Percentiles rank a stretch among this genome's conserved stretches.
These are phyloP conservation scores for Lasioglossum leucozonium DNA, from an alignment of 2,888 invertebrate genomes.

Conservation along the genomic window DNA sequence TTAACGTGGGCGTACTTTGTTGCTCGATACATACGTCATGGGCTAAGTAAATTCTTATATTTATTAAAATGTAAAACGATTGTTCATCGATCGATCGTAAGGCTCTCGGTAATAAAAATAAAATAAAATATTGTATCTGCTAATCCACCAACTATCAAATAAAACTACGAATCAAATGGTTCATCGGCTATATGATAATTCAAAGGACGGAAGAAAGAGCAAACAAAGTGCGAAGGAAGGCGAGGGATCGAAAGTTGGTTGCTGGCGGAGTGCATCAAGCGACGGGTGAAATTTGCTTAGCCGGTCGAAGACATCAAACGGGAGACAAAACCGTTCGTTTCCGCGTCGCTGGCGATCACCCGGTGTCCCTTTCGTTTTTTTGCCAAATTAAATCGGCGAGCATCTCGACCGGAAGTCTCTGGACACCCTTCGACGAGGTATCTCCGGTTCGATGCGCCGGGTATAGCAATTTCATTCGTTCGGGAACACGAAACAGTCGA, in stretches of 20 bases:
- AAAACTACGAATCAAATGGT: not conserved
- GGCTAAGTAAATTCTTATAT: not conserved
- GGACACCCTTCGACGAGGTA: conserved; percentile 42
- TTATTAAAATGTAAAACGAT: too few relatives aligned
- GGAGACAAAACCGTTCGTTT: conserved; percentile 17
- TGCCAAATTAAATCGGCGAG: conserved; percentile 57
- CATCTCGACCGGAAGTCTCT: conserved; percentile 41
- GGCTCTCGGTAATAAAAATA: too few relatives aligned
- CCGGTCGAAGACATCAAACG: conserved; percentile 28
- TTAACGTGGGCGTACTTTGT: not conserved
- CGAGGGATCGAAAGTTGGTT: not conserved
- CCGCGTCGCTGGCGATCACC: conserved; percentile 5
- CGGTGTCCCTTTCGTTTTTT: conserved; percentile 7
- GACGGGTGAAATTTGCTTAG: conserved; percentile 35
- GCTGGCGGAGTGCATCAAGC: conserved; percentile 13
- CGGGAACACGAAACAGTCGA: conserved; percentile 13
- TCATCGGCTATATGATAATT: not conserved
- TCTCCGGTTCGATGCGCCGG: conserved; percentile 39
- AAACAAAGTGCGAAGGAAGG: not conserved
- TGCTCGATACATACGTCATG: not conserved
- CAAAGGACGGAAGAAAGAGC: not conserved
- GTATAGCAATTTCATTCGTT: conserved; percentile 49
- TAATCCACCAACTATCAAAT: not conserved
- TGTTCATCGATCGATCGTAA: too few relatives aligned
- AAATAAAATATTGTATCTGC: too few relatives aligned